Conservation (phyloP, 23 tunicate genomes). For the Aplidium turbinatum region DNA sequence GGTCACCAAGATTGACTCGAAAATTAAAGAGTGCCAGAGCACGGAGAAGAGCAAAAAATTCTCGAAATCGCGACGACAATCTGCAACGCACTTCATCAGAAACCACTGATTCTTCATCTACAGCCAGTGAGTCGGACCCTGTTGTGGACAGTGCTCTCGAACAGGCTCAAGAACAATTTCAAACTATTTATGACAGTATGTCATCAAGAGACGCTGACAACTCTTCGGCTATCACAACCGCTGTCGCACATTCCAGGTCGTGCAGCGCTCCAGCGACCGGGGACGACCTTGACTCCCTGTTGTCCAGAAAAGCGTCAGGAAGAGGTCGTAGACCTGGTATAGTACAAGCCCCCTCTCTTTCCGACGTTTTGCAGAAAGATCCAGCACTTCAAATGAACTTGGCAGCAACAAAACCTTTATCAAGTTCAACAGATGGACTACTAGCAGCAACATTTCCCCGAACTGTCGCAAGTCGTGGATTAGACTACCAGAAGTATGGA, state of each 20-base stretch:
- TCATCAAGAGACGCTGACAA: too few species aligned
- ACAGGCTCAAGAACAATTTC: conserved; percentile 64
- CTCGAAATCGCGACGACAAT: too few species aligned
- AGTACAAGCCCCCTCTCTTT: conserved; percentile 66
- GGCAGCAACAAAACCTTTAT: neutral
- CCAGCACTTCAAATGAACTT: neutral
- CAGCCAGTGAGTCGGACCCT: neutral
- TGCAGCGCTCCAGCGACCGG: conserved; percentile 27
- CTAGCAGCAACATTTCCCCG: conserved; percentile 60
- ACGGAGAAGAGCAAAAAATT: too few species aligned
- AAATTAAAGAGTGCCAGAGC: too few species aligned
- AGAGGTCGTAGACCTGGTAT: conserved; percentile 57
- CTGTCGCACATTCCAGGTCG: conserved; percentile 47
- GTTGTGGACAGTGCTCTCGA: conserved; percentile 27
- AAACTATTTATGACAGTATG: conserved; percentile 56
- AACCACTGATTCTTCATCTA: neutral
- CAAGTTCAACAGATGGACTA: conserved; percentile 34
- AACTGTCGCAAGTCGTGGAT: conserved; percentile 28
- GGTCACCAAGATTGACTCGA: too few species aligned
- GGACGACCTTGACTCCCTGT: neutral
- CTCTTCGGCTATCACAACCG: neutral
- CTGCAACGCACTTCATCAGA: too few species aligned
- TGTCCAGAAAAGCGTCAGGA: neutral
- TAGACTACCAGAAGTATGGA: conserved; percentile 22
- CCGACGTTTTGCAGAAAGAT: conserved; percentile 1